These are phyloP conservation scores for Pseudomyrmex dendroicus DNA, from an alignment of 1,140 invertebrate species.

Conservation along the genomic window DNA sequence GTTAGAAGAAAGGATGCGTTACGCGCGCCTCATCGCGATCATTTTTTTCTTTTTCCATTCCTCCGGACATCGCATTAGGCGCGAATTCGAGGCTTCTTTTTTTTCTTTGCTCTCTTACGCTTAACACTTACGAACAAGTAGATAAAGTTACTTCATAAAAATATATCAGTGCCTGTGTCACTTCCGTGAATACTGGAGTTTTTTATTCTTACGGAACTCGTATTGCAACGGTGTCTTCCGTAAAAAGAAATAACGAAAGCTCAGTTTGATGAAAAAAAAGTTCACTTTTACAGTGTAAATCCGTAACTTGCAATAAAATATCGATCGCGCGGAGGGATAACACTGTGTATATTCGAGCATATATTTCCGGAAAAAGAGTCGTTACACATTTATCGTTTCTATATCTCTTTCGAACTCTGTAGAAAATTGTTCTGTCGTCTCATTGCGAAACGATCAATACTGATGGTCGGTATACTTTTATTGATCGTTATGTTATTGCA, in stretches of 20 bases:
- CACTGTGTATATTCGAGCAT: background rate
- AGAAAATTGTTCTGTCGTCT: background rate
- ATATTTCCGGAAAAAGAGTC: background rate
- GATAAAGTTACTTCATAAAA: conserved; percentile 64
- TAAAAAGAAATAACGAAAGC: conserved; percentile 2
- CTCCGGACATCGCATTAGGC: no score
- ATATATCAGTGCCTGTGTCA: conserved; percentile 63
- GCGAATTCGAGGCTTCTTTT: no score
- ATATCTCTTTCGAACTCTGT: background rate
- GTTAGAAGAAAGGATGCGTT: conserved; percentile 1
- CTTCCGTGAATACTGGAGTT: conserved; percentile 29
- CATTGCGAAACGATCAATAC: no score
- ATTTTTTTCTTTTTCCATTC: no score
- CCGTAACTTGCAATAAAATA: background rate
- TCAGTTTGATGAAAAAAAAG: background rate
- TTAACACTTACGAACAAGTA: conserved; percentile 44
- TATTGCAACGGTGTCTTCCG: background rate
- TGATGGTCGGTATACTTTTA: background rate
- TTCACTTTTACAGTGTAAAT: conserved; percentile 8
- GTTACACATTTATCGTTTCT: background rate
- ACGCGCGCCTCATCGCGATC: no score
- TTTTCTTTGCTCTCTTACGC: conserved; percentile 15
- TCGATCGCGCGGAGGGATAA: background rate
- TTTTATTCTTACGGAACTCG: conserved; percentile 53
- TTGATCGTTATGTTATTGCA: background rate